These are phyloP conservation scores for Nemapogon koenigi DNA, from an alignment of 2,888 invertebrate species.

Conservation along the genomic window DNA sequence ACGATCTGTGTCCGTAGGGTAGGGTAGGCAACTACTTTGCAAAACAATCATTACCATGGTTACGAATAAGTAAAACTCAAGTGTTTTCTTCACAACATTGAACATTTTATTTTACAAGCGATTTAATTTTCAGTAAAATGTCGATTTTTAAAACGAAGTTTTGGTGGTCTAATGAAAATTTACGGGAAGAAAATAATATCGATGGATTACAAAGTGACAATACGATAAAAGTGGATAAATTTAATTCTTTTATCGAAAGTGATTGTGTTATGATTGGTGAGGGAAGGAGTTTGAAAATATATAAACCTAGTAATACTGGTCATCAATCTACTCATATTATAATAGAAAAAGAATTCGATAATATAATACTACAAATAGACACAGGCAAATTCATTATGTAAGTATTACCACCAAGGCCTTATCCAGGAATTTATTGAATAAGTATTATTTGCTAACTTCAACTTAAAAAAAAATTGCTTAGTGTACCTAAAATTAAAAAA, in stretches of 20 bases:
- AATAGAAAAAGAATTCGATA: conserved; percentile 76
- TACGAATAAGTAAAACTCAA: too few relatives aligned
- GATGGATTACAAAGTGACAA: conserved; percentile 67
- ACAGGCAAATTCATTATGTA: conserved; percentile 87
- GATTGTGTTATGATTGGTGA: conserved; percentile 74
- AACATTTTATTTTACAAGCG: too few relatives aligned
- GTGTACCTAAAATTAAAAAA: too few relatives aligned
- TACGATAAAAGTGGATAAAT: conserved; percentile 72
- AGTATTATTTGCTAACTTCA: too few relatives aligned
- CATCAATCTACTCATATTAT: conserved; percentile 71
- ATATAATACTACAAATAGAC: conserved; percentile 81
- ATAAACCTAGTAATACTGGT: conserved; percentile 37
- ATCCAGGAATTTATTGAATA: too few relatives aligned
- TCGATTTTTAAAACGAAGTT: conserved; percentile 91
- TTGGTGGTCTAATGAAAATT: conserved; percentile 83
- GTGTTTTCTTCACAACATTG: too few relatives aligned
- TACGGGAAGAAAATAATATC: conserved; percentile 56
- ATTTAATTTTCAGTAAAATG: conserved; percentile 70
- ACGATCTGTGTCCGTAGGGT: too few relatives aligned
- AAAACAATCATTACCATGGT: too few relatives aligned
- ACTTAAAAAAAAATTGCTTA: too few relatives aligned
- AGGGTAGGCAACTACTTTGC: too few relatives aligned
- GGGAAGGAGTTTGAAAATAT: conserved; percentile 37
- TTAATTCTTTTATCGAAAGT: conserved; percentile 82
- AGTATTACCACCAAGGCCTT: too few relatives aligned